phyloP scores from a whole-genome alignment of 2,797 vertebrate species.

The Cyclura pinguis region DNA sequence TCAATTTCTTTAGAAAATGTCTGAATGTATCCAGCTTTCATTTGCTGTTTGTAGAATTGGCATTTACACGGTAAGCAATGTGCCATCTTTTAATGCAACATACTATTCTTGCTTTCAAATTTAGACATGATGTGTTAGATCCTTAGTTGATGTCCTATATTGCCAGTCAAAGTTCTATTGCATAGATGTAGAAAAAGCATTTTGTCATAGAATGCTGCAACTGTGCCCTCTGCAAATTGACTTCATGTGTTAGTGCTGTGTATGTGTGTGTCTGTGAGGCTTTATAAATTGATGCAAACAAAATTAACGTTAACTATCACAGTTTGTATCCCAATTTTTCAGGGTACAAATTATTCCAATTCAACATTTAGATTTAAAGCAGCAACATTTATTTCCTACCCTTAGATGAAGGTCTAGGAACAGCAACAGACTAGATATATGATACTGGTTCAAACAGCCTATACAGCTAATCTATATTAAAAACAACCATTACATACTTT shows the following conservation, averaged over 20 bases:
- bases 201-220: constrained; percentile 31
- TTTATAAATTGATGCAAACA: not conserved
- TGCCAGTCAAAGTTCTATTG: constrained; percentile 8
- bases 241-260: not conserved
- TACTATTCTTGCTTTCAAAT: constrained; percentile 49
- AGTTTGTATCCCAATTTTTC: not conserved
- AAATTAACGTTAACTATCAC: no score
- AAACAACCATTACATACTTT: no score
- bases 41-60: constrained; percentile 93
- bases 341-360: not conserved
- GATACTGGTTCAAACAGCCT: no score
- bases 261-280: not conserved
- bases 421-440: no score
- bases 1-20: constrained; percentile 85
- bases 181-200: constrained; percentile 7
- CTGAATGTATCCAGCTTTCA: constrained; percentile 93
- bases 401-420: no score
- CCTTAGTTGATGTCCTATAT: constrained; percentile 11
- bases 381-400: not conserved
- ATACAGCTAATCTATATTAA: no score
- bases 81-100: constrained; percentile 47
- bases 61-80: constrained; percentile 89
- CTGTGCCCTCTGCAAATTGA: not conserved
- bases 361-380: not conserved
- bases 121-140: constrained; percentile 36